These are phyloP conservation scores for Mellilla xanthometata DNA, from an alignment of 2,888 invertebrate genomes.

Conservation along the genomic window DNA sequence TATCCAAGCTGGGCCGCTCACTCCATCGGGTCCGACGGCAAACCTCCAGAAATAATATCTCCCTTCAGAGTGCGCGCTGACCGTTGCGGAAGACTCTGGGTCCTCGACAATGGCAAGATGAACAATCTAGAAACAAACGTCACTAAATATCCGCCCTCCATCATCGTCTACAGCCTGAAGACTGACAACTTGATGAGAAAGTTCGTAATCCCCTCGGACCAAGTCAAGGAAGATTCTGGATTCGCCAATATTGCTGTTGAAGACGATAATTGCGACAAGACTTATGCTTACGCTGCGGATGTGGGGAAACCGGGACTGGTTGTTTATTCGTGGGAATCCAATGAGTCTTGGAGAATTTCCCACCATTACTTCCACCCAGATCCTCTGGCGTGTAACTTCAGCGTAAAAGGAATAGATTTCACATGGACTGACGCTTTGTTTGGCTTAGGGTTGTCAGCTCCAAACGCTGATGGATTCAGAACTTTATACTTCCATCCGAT, in stretches of 20 bases:
- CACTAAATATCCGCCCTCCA: constrained; percentile 81
- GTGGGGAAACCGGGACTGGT: constrained; percentile 86
- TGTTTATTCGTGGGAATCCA: constrained; percentile 88
- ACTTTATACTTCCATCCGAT: constrained; percentile 91
- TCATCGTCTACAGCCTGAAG: constrained; percentile 88
- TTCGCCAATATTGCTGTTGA: constrained; percentile 91
- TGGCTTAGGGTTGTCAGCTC: constrained; percentile 87
- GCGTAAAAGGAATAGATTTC: constrained; percentile 86
- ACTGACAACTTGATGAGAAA: constrained; percentile 87
- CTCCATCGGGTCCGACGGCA: constrained; percentile 72
- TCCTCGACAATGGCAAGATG: constrained; percentile 88
- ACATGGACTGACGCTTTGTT: constrained; percentile 91
- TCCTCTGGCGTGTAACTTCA: constrained; percentile 88
- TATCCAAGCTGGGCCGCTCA: constrained; percentile 92
- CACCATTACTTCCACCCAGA: constrained; percentile 88
- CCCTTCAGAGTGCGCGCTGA: constrained; percentile 89
- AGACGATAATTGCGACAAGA: constrained; percentile 87
- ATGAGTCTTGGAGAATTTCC: constrained; percentile 88
- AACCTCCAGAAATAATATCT: constrained; percentile 87
- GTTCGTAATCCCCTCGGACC: constrained; percentile 84
- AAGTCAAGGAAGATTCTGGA: constrained; percentile 85
- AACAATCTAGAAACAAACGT: constrained; percentile 79
- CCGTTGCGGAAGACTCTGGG: constrained; percentile 90
- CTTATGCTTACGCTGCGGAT: constrained; percentile 89
- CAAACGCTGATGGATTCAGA: constrained; percentile 85